Evolutionary conservation across 2,888 invertebrate species (phyloP).

Genomic region (Drosophila aldrichi): DNA sequence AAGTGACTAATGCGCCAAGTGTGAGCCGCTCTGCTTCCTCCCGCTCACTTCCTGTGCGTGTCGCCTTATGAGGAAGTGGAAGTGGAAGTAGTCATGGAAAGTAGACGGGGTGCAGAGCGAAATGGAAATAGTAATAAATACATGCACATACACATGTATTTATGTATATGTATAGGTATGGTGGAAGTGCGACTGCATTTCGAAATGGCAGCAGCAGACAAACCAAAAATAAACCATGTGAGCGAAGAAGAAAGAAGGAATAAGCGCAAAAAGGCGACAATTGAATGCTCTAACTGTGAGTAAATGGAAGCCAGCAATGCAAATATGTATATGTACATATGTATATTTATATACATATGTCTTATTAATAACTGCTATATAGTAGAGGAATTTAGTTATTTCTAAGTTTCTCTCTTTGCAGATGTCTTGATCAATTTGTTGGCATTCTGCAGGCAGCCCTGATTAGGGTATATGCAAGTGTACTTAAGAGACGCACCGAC

Average conservation of each 20-base stretch:
- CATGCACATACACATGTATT: background rate
- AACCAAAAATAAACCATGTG: conserved; percentile 33
- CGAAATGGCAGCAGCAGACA: conserved; percentile 43
- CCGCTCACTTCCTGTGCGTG: conserved; percentile 77
- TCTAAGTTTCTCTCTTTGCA: background rate
- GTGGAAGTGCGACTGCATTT: conserved; percentile 55
- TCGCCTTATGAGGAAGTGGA: conserved; percentile 73
- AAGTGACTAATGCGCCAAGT: conserved; percentile 74
- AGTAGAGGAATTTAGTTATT: background rate
- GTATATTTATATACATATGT: background rate
- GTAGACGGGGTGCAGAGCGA: background rate
- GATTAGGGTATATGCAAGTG: background rate
- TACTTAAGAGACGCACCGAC: conserved; percentile 1
- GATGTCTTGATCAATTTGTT: background rate
- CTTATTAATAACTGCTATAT: background rate
- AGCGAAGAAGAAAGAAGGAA: background rate
- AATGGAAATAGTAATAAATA: conserved; percentile 11
- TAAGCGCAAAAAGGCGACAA: background rate
- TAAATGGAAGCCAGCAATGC: too few species aligned
- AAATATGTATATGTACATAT: background rate
- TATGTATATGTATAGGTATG: background rate
- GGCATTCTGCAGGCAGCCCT: background rate
- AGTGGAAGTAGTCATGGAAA: conserved; percentile 29
- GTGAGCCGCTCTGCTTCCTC: conserved; percentile 46
- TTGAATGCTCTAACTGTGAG: conserved; percentile 9